Evolutionary conservation across 2,888 invertebrate genomes (phyloP).

Genomic region (Monochamus alternatus): DNA sequence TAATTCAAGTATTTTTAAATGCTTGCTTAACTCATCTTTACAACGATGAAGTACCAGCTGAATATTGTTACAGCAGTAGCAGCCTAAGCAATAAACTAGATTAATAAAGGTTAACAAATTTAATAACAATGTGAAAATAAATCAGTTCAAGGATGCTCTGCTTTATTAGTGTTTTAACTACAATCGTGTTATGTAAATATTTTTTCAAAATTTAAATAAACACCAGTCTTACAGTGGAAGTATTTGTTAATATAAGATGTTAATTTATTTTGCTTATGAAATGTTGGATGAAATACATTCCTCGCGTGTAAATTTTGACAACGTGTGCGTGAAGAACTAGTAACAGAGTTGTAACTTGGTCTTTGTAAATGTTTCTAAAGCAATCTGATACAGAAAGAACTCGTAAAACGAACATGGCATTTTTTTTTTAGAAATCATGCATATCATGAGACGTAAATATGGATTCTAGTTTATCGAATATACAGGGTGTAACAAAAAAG

Average conservation of each 20-base stretch:
- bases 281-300: not conserved
- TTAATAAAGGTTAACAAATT: too few relatives aligned
- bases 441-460: too few relatives aligned
- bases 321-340: not conserved
- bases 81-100: not conserved
- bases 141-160: conserved; percentile 22
- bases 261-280: conserved; percentile 17
- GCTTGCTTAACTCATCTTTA: too few relatives aligned
- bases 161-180: conserved; percentile 14
- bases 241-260: conserved; percentile 15
- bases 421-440: not conserved
- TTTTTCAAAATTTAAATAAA: conserved; percentile 30
- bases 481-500: too few relatives aligned
- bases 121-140: conserved; percentile 19
- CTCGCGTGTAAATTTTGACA: not conserved
- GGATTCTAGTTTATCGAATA: too few relatives aligned
- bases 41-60: too few relatives aligned
- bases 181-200: conserved; percentile 31
- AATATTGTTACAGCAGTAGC: too few relatives aligned
- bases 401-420: not conserved
- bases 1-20: too few relatives aligned
- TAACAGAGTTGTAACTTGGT: not conserved
- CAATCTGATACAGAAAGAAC: not conserved
- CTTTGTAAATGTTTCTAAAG: not conserved
- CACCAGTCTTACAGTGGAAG: conserved; percentile 5